phyloP scores from a whole-genome alignment of 2,797 vertebrate genomes.

The Strix occidentalis region DNA sequence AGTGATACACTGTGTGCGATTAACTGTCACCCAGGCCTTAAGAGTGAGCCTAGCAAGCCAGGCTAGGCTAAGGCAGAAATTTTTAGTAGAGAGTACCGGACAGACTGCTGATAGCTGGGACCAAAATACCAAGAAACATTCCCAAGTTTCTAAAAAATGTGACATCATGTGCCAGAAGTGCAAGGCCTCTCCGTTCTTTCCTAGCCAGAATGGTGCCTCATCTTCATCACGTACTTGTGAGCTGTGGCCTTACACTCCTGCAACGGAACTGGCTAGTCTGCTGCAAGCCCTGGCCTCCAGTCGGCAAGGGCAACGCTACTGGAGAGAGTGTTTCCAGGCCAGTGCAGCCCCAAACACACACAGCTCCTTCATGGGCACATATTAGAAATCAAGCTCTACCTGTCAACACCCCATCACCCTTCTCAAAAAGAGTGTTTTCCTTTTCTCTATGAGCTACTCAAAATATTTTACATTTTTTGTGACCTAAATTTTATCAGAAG shows the following conservation, averaged over 20 bases:
- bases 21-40: not conserved
- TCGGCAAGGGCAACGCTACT: rapidly evolving
- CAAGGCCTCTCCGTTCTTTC: not conserved
- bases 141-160: not conserved
- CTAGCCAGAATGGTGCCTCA: not conserved
- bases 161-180: not conserved
- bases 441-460: not conserved
- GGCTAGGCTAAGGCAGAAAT: not conserved
- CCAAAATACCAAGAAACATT: not conserved
- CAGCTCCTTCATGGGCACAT: not conserved
- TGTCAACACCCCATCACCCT: not conserved
- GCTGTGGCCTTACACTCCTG: not conserved
- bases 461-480: not conserved
- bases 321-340: not conserved
- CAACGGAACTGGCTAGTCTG: not conserved
- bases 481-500: not conserved
- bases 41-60: not conserved
- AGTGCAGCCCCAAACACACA: not conserved
- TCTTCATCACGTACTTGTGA: rapidly evolving
- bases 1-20: not conserved
- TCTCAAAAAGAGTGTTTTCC: not conserved
- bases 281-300: not conserved
- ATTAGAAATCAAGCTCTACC: not conserved
- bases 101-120: not conserved
- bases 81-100: not conserved